phyloP scores from a whole-genome alignment of 2,888 invertebrate species.

The Epirrhoe alternata region DNA sequence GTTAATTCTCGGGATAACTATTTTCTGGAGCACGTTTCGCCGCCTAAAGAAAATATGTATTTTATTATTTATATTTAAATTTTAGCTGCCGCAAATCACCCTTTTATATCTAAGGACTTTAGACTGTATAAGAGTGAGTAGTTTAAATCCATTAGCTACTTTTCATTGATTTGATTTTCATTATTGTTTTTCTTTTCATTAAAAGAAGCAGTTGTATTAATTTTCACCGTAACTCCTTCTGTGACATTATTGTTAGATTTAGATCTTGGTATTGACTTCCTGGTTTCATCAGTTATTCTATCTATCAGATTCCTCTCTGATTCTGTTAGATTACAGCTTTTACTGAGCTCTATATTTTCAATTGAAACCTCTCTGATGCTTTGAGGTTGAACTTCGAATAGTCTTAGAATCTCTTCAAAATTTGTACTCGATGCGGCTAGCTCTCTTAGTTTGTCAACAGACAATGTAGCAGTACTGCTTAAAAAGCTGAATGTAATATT shows the following conservation, averaged over 20 bases:
- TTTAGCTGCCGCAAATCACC: constrained; percentile 18
- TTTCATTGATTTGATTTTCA: constrained; percentile 1
- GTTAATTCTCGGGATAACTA: constrained; percentile 55
- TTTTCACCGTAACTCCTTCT: constrained; percentile 4
- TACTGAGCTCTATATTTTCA: constrained; percentile 5
- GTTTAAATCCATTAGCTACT: not conserved
- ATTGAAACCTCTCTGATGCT: not conserved
- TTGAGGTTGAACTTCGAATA: constrained; percentile 7
- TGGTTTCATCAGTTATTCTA: constrained; percentile 8
- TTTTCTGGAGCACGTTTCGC: constrained; percentile 54
- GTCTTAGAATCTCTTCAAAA: constrained; percentile 19
- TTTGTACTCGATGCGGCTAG: constrained; percentile 7
- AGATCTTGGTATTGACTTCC: not conserved
- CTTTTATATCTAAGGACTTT: constrained; percentile 16
- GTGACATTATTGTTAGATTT: constrained; percentile 18
- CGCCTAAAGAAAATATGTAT: constrained; percentile 50
- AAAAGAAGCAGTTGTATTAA: constrained; percentile 17
- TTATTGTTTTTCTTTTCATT: constrained; percentile 9
- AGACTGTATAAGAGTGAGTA: not conserved
- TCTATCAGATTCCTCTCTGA: constrained; percentile 22
- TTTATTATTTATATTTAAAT: constrained; percentile 8
- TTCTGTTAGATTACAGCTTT: constrained; percentile 19
- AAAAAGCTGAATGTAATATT: constrained; percentile 7
- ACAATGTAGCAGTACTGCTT: not conserved
- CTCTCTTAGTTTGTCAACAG: constrained; percentile 17